Conservation (phyloP, 2,888 invertebrate species). For the Schrankia costaestrigalis region DNA sequence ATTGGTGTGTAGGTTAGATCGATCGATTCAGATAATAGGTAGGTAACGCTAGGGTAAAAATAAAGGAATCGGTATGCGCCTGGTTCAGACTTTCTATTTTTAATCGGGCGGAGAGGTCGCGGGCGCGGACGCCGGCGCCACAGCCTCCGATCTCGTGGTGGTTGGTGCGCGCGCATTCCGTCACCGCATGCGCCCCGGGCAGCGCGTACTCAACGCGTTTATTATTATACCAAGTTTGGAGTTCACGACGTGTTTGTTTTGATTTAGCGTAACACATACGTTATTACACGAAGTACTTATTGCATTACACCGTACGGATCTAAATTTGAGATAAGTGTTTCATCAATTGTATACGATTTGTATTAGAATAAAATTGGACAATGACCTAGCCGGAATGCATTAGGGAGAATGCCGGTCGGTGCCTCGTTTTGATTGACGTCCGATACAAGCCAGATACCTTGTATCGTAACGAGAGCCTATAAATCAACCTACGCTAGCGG, state of each 20-base stretch:
- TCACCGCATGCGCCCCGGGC: slow-evolving; percentile 68
- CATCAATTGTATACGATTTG: slow-evolving; percentile 18
- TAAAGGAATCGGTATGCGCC: slow-evolving; percentile 66
- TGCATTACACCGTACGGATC: slow-evolving; percentile 9
- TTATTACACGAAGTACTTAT: no score
- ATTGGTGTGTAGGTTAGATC: slow-evolving; percentile 53
- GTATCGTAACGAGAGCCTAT: slow-evolving; percentile 44
- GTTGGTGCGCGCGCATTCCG: slow-evolving; percentile 70
- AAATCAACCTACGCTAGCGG: slow-evolving; percentile 42
- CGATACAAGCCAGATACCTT: slow-evolving; percentile 48
- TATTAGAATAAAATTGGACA: slow-evolving; percentile 48
- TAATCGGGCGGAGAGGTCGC: slow-evolving; percentile 72
- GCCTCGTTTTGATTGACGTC: slow-evolving; percentile 57
- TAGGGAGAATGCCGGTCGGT: slow-evolving; percentile 54
- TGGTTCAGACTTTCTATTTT: slow-evolving; percentile 78
- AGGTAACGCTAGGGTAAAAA: slow-evolving; percentile 66
- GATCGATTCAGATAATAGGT: slow-evolving; percentile 58
- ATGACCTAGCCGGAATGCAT: slow-evolving; percentile 68
- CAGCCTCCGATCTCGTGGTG: slow-evolving; percentile 68
- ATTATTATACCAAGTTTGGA: slow-evolving; percentile 31
- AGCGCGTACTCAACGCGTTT: slow-evolving; percentile 59
- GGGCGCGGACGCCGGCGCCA: slow-evolving; percentile 62
- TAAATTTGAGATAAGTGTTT: slow-evolving; percentile 14
- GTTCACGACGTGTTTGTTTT: slow-evolving; percentile 48
- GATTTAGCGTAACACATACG: slow-evolving; percentile 14